phyloP scores from a whole-genome alignment of 2,113 vertebrate species.

The Gambusia holbrooki region DNA sequence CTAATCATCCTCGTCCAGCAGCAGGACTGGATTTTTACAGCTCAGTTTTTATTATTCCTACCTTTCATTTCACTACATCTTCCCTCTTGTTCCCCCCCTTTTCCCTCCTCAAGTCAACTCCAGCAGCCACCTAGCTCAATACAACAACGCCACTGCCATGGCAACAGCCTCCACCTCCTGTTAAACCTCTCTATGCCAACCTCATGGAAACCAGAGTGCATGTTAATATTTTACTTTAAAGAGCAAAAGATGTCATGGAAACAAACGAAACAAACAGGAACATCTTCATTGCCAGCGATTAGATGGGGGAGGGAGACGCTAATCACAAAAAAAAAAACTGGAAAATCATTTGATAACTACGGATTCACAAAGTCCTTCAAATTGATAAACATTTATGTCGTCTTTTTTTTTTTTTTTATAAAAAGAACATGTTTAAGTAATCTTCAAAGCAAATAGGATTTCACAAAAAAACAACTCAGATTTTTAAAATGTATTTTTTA shows the following conservation, averaged over 20 bases:
- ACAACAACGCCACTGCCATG: constrained; percentile 69
- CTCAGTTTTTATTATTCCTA: constrained; percentile 8
- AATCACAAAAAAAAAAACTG: not conserved
- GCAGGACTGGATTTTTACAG: not conserved
- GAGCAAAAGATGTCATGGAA: constrained; percentile 35
- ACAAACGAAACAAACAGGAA: constrained; percentile 20
- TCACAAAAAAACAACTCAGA: not conserved
- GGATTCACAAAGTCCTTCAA: too few relatives aligned
- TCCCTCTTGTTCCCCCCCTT: constrained; percentile 47
- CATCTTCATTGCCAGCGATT: not conserved
- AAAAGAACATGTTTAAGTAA: not conserved
- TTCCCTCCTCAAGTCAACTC: constrained; percentile 45
- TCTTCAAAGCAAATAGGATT: not conserved
- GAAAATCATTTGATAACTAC: too few relatives aligned
- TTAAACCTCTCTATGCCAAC: constrained; percentile 36
- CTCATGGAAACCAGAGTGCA: constrained; percentile 28
- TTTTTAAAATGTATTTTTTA: not conserved
- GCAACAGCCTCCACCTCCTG: constrained; percentile 64
- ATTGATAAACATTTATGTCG: too few relatives aligned
- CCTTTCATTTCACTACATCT: constrained; percentile 12
- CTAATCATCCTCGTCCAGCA: constrained; percentile 10
- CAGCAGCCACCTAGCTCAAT: constrained; percentile 63
- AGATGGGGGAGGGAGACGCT: not conserved
- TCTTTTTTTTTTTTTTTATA: too few relatives aligned
- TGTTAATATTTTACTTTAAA: constrained; percentile 53